Evolutionary conservation across 2,888 invertebrate genomes (phyloP).

Genomic region (Dicyrtoma fusca): DNA sequence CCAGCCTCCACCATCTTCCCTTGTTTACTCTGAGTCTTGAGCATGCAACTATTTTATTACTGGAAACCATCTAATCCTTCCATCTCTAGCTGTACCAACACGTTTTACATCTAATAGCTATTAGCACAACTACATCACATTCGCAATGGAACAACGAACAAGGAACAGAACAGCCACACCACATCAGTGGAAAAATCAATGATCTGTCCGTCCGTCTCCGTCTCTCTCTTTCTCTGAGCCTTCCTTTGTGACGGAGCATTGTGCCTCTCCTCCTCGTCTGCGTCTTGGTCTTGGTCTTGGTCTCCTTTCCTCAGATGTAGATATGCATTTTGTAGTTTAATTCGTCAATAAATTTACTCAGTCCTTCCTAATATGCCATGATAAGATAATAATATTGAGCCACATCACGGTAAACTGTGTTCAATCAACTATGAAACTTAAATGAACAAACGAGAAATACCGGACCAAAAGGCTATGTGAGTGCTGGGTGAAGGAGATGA

Average conservation of each 20-base stretch:
- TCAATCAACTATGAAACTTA: no score
- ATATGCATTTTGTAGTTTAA: no score
- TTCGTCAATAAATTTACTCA: no score
- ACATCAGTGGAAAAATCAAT: neutral
- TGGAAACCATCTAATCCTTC: conserved; percentile 19
- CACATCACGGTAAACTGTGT: no score
- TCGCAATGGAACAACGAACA: neutral
- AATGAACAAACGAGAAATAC: no score
- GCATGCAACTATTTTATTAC: conserved; percentile 23
- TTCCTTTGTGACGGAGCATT: neutral
- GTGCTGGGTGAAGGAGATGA: no score
- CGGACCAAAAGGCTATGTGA: no score
- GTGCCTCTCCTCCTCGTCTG: no score
- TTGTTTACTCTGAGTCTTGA: conserved; percentile 11
- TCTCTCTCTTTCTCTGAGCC: neutral
- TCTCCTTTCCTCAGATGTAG: no score
- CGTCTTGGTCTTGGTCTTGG: no score
- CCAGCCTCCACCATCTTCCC: conserved; percentile 11
- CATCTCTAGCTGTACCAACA: conserved; percentile 14
- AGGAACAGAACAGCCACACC: neutral
- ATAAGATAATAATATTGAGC: no score
- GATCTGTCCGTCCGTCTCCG: neutral
- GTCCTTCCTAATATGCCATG: no score
- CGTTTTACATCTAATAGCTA: conserved; percentile 24
- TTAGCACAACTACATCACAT: conserved; percentile 16